Percentiles rank a stretch among this genome's conserved stretches.
Evolutionary conservation across 2,797 vertebrate genomes (phyloP).

Genomic region (Vultur gryphus): DNA sequence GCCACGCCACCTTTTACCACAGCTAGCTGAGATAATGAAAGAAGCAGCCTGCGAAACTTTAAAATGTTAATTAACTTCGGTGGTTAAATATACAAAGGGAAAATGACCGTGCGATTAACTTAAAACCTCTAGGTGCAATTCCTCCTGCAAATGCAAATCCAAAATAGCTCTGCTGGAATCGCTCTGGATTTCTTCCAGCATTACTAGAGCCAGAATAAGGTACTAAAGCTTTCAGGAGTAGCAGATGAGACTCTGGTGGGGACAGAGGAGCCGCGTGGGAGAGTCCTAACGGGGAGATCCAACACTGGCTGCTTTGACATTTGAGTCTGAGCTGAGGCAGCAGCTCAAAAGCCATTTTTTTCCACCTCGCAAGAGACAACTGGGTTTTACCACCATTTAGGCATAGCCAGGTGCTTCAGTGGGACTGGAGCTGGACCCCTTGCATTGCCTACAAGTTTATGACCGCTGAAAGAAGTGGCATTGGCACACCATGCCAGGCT

Average conservation of each 20-base stretch:
- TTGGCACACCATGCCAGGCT: not conserved
- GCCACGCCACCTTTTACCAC: not conserved
- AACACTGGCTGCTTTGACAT: not conserved
- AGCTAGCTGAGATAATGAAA: not conserved
- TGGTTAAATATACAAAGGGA: conserved; percentile 33
- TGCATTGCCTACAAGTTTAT: not conserved
- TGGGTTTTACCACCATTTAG: not conserved
- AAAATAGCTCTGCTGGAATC: conserved; percentile 28
- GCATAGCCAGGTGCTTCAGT: not conserved
- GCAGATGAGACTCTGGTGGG: conserved; percentile 4
- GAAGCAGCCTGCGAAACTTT: conserved; percentile 20
- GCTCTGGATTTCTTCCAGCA: conserved; percentile 8
- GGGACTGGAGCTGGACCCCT: not conserved
- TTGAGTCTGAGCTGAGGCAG: not conserved
- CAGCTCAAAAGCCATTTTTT: not conserved
- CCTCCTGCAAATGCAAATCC: conserved; percentile 10
- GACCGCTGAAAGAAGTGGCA: not conserved
- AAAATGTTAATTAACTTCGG: conserved; percentile 29
- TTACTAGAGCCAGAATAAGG: not conserved
- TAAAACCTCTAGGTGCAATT: conserved; percentile 45
- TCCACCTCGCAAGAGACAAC: not conserved
- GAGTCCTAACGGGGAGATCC: not conserved
- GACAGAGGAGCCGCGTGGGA: not conserved
- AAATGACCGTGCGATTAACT: conserved; percentile 36
- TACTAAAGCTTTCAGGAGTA: conserved; percentile 10